Evolutionary conservation across 2,888 invertebrate genomes (phyloP).

Genomic region (Morpho helenor): DNA sequence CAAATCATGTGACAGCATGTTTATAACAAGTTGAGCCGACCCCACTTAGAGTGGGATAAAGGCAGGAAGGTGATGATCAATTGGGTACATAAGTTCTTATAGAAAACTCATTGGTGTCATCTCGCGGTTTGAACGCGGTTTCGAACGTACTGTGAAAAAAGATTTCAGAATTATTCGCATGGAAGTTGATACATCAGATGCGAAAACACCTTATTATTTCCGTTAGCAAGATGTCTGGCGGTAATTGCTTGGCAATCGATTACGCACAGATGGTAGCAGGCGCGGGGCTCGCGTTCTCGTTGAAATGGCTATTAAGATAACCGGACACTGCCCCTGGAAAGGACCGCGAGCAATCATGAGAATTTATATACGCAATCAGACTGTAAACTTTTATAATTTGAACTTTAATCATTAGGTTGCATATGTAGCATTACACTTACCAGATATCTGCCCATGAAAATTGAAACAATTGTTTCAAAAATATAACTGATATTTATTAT

Average conservation of each 20-base stretch:
- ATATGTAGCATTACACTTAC: too few species aligned
- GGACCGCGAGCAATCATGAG: constrained; percentile 5
- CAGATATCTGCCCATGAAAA: too few species aligned
- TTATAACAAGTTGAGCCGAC: too few species aligned
- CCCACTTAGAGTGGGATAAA: too few species aligned
- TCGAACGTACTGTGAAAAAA: background rate
- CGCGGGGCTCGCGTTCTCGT: constrained; percentile 21
- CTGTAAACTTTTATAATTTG: constrained; percentile 5
- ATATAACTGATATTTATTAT: too few species aligned
- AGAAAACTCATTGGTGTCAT: too few species aligned
- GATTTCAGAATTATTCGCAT: background rate
- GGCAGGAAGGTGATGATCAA: too few species aligned
- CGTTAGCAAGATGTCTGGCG: constrained; percentile 23
- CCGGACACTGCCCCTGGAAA: constrained; percentile 32
- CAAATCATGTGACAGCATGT: too few species aligned
- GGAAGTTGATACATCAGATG: constrained; percentile 9
- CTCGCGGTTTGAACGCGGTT: too few species aligned
- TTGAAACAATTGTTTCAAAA: too few species aligned
- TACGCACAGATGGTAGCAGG: constrained; percentile 35
- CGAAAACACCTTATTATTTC: constrained; percentile 16
- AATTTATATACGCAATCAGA: constrained; percentile 3
- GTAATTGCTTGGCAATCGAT: constrained; percentile 48
- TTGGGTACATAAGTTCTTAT: too few species aligned
- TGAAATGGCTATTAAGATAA: constrained; percentile 50
- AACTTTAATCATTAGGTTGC: too few species aligned